Evolutionary conservation across 2,888 invertebrate species (phyloP).

Genomic region (Drosophila gaucha): DNA sequence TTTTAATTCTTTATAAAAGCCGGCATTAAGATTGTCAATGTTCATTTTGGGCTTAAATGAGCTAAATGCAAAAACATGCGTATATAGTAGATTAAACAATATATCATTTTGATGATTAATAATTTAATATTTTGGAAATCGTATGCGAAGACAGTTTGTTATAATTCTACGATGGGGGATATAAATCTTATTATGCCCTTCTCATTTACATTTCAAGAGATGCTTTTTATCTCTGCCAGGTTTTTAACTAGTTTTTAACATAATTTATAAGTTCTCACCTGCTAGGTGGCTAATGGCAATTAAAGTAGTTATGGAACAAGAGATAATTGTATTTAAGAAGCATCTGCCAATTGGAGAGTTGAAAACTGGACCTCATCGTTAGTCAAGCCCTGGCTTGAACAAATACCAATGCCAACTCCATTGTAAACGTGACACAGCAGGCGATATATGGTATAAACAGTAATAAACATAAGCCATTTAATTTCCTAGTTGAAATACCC

Average conservation of each 20-base stretch:
- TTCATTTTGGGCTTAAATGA: conserved; percentile 19
- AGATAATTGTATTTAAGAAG: neutral
- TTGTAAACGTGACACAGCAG: conserved; percentile 9
- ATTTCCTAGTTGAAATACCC: conserved; percentile 42
- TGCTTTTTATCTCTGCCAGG: neutral
- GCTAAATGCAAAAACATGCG: neutral
- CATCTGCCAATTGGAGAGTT: neutral
- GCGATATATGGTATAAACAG: conserved; percentile 16
- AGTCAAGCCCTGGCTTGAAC: neutral
- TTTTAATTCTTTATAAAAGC: neutral
- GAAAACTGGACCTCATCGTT: neutral
- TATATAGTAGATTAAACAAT: neutral
- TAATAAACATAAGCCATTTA: conserved; percentile 40
- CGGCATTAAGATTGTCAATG: neutral
- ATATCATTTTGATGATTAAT: neutral
- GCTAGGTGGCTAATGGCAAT: neutral
- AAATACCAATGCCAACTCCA: conserved; percentile 28
- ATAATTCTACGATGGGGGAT: too few relatives aligned
- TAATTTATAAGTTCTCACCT: neutral
- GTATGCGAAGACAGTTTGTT: too few relatives aligned
- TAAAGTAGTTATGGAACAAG: neutral
- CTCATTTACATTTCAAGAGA: neutral
- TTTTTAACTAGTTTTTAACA: neutral
- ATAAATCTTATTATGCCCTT: too few relatives aligned
- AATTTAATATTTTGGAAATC: too few relatives aligned